phyloP scores from a whole-genome alignment of 2,113 vertebrate genomes.

The Crotalus tigris region DNA sequence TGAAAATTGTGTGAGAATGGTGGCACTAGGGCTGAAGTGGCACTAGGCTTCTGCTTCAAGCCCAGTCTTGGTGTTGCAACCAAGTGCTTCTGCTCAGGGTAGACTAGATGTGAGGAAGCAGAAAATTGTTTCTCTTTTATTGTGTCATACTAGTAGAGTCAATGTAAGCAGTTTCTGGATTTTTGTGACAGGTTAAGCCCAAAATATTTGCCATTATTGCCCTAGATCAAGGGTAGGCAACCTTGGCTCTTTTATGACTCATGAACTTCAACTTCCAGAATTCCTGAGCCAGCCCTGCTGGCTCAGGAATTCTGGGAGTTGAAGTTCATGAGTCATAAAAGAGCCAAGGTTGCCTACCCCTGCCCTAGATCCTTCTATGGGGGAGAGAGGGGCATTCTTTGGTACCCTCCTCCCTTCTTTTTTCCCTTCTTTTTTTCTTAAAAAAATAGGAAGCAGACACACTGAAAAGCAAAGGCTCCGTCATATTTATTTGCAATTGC shows the following conservation, averaged over 20 bases:
- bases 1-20: neutral
- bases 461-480: neutral
- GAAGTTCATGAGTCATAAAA: too few species aligned
- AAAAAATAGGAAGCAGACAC: neutral
- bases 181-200: neutral
- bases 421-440: neutral
- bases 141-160: too few species aligned
- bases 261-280: too few species aligned
- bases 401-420: neutral
- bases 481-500: neutral
- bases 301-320: too few species aligned
- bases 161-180: too few species aligned
- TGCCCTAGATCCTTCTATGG: neutral
- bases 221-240: too few species aligned
- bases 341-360: too few species aligned
- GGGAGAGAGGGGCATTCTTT: neutral
- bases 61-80: neutral
- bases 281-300: too few species aligned
- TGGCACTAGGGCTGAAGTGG: neutral
- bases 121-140: too few species aligned
- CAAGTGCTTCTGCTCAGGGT: too few species aligned
- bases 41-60: neutral
- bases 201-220: neutral
- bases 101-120: too few species aligned
- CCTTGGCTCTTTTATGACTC: too few species aligned